Percentiles rank a stretch among this genome's conserved stretches.
Evolutionary conservation across 2,113 vertebrate genomes (phyloP).

Genomic region (Xiphorhynchus elegans): DNA sequence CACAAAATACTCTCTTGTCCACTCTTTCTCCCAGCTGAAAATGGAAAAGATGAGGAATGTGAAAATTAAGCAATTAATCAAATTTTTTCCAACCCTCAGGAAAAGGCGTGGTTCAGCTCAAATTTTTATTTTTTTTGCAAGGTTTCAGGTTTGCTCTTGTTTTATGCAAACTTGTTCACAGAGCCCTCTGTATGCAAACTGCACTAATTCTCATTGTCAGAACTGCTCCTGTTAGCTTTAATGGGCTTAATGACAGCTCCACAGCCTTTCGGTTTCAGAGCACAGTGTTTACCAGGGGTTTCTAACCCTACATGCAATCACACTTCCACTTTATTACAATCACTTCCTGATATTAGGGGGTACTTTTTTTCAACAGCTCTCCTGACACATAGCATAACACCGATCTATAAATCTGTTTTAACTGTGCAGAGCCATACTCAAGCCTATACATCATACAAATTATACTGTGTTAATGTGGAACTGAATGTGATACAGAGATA

Average conservation of each 20-base stretch:
- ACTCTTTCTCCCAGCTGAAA: slow-evolving; percentile 45
- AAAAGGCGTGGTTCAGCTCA: slow-evolving; percentile 41
- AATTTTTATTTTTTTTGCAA: not conserved
- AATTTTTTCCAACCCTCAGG: slow-evolving; percentile 41
- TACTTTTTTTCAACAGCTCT: not conserved
- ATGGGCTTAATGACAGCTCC: not conserved
- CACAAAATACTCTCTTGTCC: slow-evolving; percentile 48
- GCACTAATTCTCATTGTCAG: not conserved
- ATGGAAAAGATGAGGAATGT: slow-evolving; percentile 56
- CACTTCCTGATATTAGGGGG: not conserved
- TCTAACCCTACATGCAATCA: not conserved
- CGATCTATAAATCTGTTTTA: not conserved
- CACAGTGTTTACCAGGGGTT: not conserved
- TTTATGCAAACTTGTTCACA: not conserved
- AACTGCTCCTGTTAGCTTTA: not conserved
- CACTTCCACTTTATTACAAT: not conserved
- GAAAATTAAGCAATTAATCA: slow-evolving; percentile 69
- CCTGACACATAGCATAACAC: not conserved
- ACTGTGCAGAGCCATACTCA: not conserved
- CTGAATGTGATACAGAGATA: not conserved
- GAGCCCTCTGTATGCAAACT: not conserved
- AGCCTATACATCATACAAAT: not conserved
- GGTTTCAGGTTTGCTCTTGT: slow-evolving; percentile 46
- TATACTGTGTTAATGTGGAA: not conserved
- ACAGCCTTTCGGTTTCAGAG: not conserved